Base-by-base conservation (phyloP, 2,113 vertebrate species). In the Pseudolaguvia tuberculata region DNA sequence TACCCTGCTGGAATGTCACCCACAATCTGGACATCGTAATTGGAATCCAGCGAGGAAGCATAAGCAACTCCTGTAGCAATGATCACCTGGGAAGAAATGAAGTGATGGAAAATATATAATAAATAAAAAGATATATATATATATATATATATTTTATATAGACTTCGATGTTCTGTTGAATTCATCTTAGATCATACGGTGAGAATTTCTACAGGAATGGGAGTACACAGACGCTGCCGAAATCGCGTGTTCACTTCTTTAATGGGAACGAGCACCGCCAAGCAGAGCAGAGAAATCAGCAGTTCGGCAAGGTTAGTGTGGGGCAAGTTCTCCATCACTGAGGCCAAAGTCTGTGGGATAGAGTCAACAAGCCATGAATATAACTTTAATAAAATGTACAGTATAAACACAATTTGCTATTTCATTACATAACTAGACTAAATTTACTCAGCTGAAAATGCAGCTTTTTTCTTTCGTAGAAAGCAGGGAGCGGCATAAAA, bases 131-230 rank as follows among this genome's bases (percentile, higher is more conserved):
- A 35, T 35, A 35, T 10, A 55, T 15, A 47, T 47, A 9, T 9
- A n/a, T n/a, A n/a, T n/a, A n/a, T n/a, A n/a, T n/a, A n/a, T 17
- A 12, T 2, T 23, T 15, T 21, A 45, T 62, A 31, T 8, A 25
- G n/a, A 63, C 4, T 45, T 5, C 25, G 21, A 65, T 0, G 8
- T 27, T 65, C 12, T 52, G 5, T 53, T 5, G 29, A 42, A 47
- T 20, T 14, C 2, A 58, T 48, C 18, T 51, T 31, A 67, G 25
- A 10, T 81, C 93, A 88, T 72, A 95, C 94, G 76, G 91, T 92
- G 81, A 94, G 87, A 50, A 96, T 93, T 79, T 96, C 94, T 78
- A 94, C 93, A 0, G 94, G 94, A 50, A 96, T 94, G 5, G 94
- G 94, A 1, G 92, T 92, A 15, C 91, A 88, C 18, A 96, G 87